A percentile compares a stretch with the other conserved stretches of the same genome.
Conservation (phyloP, 1,140 invertebrate species). For the Drosophila ambigua region DNA sequence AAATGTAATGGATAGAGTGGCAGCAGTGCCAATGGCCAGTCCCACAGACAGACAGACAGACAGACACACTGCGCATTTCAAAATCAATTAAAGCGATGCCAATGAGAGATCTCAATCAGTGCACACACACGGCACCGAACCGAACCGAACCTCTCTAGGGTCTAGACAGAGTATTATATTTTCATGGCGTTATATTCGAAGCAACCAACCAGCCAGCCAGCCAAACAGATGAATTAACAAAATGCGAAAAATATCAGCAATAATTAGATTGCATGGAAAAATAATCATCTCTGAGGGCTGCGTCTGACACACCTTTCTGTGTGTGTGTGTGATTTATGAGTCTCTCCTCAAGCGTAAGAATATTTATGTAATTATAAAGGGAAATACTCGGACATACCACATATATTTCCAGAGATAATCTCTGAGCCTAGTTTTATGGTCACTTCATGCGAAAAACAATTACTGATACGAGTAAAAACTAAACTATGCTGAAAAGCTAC, state of each 20-base stretch:
- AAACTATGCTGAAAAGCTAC: background rate
- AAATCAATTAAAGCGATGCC: constrained; percentile 42
- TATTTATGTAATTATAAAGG: constrained; percentile 26
- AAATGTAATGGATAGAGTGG: constrained; percentile 5
- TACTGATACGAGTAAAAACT: constrained; percentile 21
- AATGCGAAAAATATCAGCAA: constrained; percentile 8
- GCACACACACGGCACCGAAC: constrained; percentile 19
- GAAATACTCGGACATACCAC: background rate
- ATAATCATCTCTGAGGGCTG: background rate
- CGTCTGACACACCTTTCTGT: constrained; percentile 8
- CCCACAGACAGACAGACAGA: background rate
- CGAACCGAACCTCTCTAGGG: background rate
- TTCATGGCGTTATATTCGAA: background rate
- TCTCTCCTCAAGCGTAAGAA: background rate
- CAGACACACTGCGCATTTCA: constrained; percentile 37
- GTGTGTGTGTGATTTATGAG: background rate
- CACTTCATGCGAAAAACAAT: constrained; percentile 47
- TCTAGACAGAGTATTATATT: constrained; percentile 2
- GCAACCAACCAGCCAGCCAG: background rate
- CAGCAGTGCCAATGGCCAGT: too few relatives aligned
- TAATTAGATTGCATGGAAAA: constrained; percentile 12
- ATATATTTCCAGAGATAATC: constrained; percentile 28
- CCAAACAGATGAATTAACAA: constrained; percentile 9
- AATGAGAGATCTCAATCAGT: constrained; percentile 32
- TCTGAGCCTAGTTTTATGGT: constrained; percentile 4